Evolutionary conservation across 2,113 vertebrate species (phyloP), one percentile per base, ranked within the genome.

Genomic region (Nesoenas mayeri): DNA sequence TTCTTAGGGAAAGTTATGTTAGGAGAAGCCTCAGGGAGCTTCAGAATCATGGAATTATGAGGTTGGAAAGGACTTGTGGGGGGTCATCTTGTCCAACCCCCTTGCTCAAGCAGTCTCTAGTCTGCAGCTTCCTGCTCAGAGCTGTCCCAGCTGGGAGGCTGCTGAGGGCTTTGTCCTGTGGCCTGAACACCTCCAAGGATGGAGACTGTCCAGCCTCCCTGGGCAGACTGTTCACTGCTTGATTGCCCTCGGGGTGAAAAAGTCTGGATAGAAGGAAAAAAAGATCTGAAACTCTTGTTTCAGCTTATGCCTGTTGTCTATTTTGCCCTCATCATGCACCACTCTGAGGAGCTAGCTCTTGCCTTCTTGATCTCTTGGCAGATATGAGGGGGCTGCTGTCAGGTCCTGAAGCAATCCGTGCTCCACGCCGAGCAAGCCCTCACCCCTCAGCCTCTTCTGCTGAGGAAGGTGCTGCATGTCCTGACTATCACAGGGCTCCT

Each of bases 291-390:
- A n/a, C 19, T 36, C 6, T n/a, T 32, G 24, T 40, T 85, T 66
- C 19, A 40, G 4, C 5, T 34, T 50, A 15, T 18, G 15, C 25
- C 50, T 77, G 22, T 48, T 82, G 31, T 48, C 51, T 70, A 0
- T 40, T 3, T 1, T 47, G 25, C 40, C 74, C 9, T 69, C 6
- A 8, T 54, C 10, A 9, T 16, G 20, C 16, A 9, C 18, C 4
- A 2, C 26, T 56, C 34, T 42, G 54, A 56, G 28, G 34, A 92
- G 21, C 32, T 13, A 26, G 28, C 28, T 36, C 77, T 60, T 65
- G 38, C 26, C 4, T 0, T 71, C 24, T 44, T 72, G 15, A n/a
- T 54, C 17, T 42, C 31, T 38, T 34, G 0, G 0, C 20, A 38
- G 38, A 20, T 34, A 9, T 3, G 9, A 7, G 18, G 42, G 26